phyloP scores from a whole-genome alignment of 64 coral and sea anemone genomes.

The Astreopora myriophthalma region DNA sequence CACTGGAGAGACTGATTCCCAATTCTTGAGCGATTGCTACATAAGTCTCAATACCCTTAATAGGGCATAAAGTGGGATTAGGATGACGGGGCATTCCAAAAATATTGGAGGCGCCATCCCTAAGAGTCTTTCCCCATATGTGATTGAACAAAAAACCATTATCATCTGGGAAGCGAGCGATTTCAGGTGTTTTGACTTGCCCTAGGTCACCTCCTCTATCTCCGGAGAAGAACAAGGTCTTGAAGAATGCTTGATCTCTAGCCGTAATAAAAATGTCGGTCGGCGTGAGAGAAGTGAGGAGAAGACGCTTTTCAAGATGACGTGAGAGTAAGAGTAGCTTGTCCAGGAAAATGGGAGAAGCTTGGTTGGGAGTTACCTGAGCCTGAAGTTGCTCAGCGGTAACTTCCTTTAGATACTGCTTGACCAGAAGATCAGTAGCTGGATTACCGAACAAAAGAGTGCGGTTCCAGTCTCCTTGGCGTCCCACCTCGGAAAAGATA shows the following conservation, averaged over 20 bases:
- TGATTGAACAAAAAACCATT: slow-evolving; percentile 45
- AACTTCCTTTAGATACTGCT: background rate
- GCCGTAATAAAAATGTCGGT: background rate
- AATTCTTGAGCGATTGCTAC: background rate
- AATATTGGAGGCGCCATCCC: slow-evolving; percentile 34
- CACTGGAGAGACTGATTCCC: background rate
- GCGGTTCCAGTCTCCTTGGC: background rate
- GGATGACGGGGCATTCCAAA: slow-evolving; percentile 39
- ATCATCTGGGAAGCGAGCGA: background rate
- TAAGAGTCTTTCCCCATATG: slow-evolving; percentile 27
- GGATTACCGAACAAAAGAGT: slow-evolving; percentile 34
- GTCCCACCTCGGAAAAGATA: slow-evolving; percentile 37
- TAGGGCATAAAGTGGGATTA: slow-evolving; percentile 24
- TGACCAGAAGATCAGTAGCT: background rate
- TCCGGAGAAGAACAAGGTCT: background rate
- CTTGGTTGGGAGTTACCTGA: slow-evolving; percentile 3
- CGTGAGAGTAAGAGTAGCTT: slow-evolving; percentile 8
- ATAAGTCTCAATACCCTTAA: background rate
- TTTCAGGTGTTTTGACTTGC: background rate
- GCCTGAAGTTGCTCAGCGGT: slow-evolving; percentile 39
- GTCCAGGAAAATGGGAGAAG: slow-evolving; percentile 37
- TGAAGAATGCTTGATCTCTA: slow-evolving; percentile 25
- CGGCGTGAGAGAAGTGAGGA: background rate
- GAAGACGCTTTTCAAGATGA: background rate
- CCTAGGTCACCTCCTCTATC: background rate